Percentiles rank a stretch among this genome's conserved stretches.
Conservation (phyloP, 2,888 invertebrate genomes). For the Terebella lapidaria region DNA sequence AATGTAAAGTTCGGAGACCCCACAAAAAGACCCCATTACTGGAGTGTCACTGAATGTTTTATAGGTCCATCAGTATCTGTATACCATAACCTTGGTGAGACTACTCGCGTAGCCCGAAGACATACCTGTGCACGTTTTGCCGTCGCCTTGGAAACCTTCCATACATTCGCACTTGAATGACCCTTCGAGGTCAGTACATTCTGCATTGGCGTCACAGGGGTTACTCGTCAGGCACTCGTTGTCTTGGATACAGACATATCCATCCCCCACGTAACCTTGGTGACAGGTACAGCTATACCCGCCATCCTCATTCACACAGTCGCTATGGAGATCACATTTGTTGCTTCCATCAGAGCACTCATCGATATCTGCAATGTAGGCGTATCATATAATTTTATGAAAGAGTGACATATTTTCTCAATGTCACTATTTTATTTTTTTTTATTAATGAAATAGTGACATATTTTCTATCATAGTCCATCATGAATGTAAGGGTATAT, state of each 20-base stretch:
- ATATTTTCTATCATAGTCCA: too few species aligned
- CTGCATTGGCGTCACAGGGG: not conserved
- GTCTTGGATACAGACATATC: not conserved
- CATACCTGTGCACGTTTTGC: constrained; percentile 3
- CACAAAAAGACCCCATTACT: too few species aligned
- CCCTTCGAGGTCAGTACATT: constrained; percentile 7
- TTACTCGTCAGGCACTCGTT: constrained; percentile 4
- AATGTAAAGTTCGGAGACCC: too few species aligned
- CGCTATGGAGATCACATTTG: not conserved
- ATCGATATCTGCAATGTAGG: constrained; percentile 1
- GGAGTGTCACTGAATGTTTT: too few species aligned
- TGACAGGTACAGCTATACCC: constrained; percentile 6
- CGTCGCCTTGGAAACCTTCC: constrained; percentile 9
- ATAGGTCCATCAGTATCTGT: too few species aligned
- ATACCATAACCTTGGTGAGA: too few species aligned
- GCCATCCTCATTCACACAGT: constrained; percentile 3
- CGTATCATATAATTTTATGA: too few species aligned
- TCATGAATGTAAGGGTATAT: too few species aligned
- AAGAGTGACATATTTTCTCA: too few species aligned
- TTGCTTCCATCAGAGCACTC: not conserved
- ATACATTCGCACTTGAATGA: constrained; percentile 4
- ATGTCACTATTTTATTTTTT: too few species aligned
- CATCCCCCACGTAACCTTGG: constrained; percentile 1
- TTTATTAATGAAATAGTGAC: too few species aligned
- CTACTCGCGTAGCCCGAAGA: too few species aligned